Evolutionary conservation across 92 coral and sea anemone species (phyloP), one percentile per base, ranked within the genome.

Genomic region (Epizoanthus rinbou): DNA sequence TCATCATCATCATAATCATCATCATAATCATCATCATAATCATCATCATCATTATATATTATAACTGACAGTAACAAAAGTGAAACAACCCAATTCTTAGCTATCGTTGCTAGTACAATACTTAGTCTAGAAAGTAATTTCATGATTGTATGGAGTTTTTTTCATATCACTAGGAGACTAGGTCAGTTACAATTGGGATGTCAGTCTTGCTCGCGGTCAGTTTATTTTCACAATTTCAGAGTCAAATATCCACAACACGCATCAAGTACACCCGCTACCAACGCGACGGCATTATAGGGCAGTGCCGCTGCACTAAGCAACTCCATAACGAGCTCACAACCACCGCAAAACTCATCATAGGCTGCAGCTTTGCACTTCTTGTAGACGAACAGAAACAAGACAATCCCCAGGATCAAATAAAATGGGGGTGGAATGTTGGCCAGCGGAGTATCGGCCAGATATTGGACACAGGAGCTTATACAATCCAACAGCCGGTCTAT

Each of bases 281-380:
- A 45, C 88, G 82, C 88, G 3, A 83, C 72, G 22, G 81, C 41
- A 69, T 87, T 84, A 19, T 78, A 23, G 9, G 88, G 22, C 72
- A 90, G 65, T 4, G 86, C 75, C 7, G 57, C 84, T 17, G 91
- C 93, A 0, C 91, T 83, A 22, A 90, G 64, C 25, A 90, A 83
- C 41, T 85, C 85, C 31, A 84, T 59, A 66, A 90, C 43, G 17
- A 90, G 59, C 19, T 90, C 93, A 50, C 73, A 56, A 3, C 63
- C 25, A 80, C 85, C 83, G 10, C 60, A 9, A 47, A 90, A 43
- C 74, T 84, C 88, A 43, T 80, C 84, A 28, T 78, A 86, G 1
- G 80, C 23, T 41, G 80, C 58, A 8, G 89, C 35, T n/a, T 67
- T 74, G 59, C 73, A 87, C 62, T 57, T n/a, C 74, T 68, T 78